A percentile compares a stretch with the other conserved stretches of the same genome.
These are phyloP conservation scores for Euthynnus affinis DNA, from an alignment of 2,797 vertebrate species.

Conservation along the genomic window DNA sequence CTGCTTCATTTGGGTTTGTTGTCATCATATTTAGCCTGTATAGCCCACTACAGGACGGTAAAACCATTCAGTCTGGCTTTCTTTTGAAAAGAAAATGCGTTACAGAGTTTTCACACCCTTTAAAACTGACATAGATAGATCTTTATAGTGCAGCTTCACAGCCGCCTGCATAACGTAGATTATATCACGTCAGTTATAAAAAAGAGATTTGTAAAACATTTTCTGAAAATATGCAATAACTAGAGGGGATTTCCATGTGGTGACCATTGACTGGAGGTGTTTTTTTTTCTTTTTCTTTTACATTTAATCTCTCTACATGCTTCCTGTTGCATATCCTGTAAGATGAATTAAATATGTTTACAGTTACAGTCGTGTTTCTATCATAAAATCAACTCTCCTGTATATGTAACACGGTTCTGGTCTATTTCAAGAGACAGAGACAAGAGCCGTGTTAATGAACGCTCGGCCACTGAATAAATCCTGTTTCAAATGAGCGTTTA, in stretches of 20 bases:
- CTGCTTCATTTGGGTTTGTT: slow-evolving; percentile 34
- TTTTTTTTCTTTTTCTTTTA: not conserved
- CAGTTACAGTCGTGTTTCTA: not conserved
- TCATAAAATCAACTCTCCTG: slow-evolving; percentile 26
- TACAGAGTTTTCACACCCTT: slow-evolving; percentile 47
- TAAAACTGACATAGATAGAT: slow-evolving; percentile 36
- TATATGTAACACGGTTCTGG: slow-evolving; percentile 34
- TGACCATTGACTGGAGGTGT: slow-evolving; percentile 6
- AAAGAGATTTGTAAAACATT: not conserved
- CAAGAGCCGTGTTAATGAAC: slow-evolving; percentile 22
- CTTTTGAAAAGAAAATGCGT: slow-evolving; percentile 14
- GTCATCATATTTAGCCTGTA: slow-evolving; percentile 40
- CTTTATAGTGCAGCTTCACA: slow-evolving; percentile 23
- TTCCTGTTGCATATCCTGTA: not conserved
- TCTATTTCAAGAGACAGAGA: slow-evolving; percentile 25
- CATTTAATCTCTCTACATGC: not conserved
- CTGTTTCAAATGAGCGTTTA: slow-evolving; percentile 44
- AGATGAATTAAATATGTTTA: not conserved
- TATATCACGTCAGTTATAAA: not conserved
- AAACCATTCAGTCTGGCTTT: slow-evolving; percentile 1
- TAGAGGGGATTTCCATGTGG: slow-evolving; percentile 13
- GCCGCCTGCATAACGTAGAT: not conserved
- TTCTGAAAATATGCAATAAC: not conserved
- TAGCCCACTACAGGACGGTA: not conserved
- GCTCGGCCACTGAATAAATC: slow-evolving; percentile 5